These are phyloP conservation scores for Fistularia tabacaria DNA, from an alignment of 2,797 vertebrate genomes.

Conservation along the genomic window DNA sequence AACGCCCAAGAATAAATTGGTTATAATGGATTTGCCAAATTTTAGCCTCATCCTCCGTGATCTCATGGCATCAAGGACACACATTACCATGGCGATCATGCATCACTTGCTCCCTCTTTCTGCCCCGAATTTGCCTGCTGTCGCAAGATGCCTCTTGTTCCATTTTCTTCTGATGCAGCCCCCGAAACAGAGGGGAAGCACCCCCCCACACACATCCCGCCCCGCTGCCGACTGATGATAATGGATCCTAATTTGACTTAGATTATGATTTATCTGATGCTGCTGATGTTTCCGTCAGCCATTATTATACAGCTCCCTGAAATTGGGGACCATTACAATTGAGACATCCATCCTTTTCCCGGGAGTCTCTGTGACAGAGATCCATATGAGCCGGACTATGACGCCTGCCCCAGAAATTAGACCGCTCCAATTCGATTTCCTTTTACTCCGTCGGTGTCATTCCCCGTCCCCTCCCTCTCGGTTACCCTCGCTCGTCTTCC, in stretches of 20 bases:
- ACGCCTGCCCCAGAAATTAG: conserved; percentile 56
- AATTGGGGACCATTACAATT: conserved; percentile 60
- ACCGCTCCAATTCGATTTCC: conserved; percentile 55
- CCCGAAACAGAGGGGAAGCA: conserved; percentile 37
- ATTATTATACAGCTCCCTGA: conserved; percentile 45
- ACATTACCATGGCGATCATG: conserved; percentile 47
- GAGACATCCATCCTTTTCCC: conserved; percentile 55
- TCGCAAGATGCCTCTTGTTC: conserved; percentile 50
- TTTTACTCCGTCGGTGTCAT: conserved; percentile 9
- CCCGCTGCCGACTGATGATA: conserved; percentile 55
- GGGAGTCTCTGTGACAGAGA: conserved; percentile 22
- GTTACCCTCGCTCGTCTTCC: conserved; percentile 3
- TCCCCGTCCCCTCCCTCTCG: conserved; percentile 6
- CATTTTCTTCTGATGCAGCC: conserved; percentile 42
- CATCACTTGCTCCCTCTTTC: conserved; percentile 38
- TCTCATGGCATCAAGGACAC: conserved; percentile 32
- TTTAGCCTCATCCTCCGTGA: conserved; percentile 23
- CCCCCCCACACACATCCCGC: no score
- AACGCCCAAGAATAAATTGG: conserved; percentile 4
- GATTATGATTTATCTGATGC: conserved; percentile 67
- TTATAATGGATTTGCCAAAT: conserved; percentile 10
- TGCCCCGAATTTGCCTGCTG: conserved; percentile 52
- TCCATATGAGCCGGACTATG: conserved; percentile 20
- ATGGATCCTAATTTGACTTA: conserved; percentile 68
- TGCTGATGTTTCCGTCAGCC: conserved; percentile 42